These are phyloP conservation scores for Pyrrhosoma nymphula DNA, from an alignment of 2,888 invertebrate genomes.

Conservation along the genomic window DNA sequence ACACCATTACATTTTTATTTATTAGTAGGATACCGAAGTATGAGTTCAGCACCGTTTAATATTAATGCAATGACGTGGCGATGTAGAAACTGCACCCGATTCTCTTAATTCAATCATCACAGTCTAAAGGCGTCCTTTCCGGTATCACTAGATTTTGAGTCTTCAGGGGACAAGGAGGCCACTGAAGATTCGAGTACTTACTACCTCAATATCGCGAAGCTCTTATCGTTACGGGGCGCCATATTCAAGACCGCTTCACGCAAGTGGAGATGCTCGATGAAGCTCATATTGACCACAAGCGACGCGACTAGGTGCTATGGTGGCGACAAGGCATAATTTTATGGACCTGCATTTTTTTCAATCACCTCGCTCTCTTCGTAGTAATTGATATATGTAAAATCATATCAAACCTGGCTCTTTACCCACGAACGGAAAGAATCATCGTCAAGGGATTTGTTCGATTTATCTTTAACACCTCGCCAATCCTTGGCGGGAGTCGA, in stretches of 20 bases:
- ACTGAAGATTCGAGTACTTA: background rate
- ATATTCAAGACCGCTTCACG: background rate
- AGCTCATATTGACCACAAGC: background rate
- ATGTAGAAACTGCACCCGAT: background rate
- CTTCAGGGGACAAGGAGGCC: no score
- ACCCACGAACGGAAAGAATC: background rate
- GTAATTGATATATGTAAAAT: background rate
- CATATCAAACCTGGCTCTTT: background rate
- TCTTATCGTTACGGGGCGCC: background rate
- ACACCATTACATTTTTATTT: no score
- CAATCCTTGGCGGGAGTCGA: no score
- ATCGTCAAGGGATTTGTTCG: no score
- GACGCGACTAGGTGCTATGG: background rate
- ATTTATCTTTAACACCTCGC: no score
- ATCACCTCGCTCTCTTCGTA: background rate
- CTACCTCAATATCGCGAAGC: background rate
- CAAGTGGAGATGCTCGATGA: background rate
- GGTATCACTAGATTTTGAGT: no score
- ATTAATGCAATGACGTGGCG: background rate
- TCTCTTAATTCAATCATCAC: background rate
- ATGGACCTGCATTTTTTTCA: background rate
- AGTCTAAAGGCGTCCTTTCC: background rate
- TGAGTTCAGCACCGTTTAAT: no score
- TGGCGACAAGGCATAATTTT: background rate
- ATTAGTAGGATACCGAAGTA: no score